A percentile compares a stretch with the other conserved stretches of the same genome.
Conservation (phyloP, 1,140 invertebrate genomes). For the Megalonaias nervosa region DNA sequence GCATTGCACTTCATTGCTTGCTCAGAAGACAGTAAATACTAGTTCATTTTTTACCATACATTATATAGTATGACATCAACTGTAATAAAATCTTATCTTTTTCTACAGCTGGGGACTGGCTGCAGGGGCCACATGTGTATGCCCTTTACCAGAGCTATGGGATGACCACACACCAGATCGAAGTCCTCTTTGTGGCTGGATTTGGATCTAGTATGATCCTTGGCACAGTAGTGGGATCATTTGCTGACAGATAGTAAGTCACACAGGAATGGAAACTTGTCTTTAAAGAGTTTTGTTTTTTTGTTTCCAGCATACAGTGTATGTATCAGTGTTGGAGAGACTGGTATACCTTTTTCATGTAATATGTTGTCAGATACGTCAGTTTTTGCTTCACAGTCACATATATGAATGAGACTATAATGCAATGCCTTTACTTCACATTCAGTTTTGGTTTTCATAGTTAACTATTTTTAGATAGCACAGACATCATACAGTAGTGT, state of each 20-base stretch:
- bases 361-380: not conserved
- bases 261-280: not conserved
- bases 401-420: not conserved
- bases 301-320: not conserved
- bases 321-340: too few relatives aligned
- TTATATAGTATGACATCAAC: too few relatives aligned
- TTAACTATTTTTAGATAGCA: too few relatives aligned
- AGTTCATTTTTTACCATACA: too few relatives aligned
- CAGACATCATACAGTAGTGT: too few relatives aligned
- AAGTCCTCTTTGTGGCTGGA: slow-evolving; percentile 80
- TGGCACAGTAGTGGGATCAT: slow-evolving; percentile 78
- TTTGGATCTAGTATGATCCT: slow-evolving; percentile 81
- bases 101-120: slow-evolving; percentile 79
- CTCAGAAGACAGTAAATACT: too few relatives aligned
- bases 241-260: slow-evolving; percentile 78
- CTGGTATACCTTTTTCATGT: not conserved
- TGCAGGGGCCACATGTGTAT: slow-evolving; percentile 84
- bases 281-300: not conserved
- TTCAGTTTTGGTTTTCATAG: too few relatives aligned
- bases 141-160: slow-evolving; percentile 81
- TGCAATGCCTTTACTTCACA: too few relatives aligned
- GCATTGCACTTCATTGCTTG: too few relatives aligned
- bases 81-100: not conserved
- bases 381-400: not conserved
- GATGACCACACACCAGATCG: slow-evolving; percentile 77